Percentiles rank a stretch among this genome's conserved stretches.
phyloP scores from a whole-genome alignment of 2,888 invertebrate species.

The Ommatoiulus sabulosus region DNA sequence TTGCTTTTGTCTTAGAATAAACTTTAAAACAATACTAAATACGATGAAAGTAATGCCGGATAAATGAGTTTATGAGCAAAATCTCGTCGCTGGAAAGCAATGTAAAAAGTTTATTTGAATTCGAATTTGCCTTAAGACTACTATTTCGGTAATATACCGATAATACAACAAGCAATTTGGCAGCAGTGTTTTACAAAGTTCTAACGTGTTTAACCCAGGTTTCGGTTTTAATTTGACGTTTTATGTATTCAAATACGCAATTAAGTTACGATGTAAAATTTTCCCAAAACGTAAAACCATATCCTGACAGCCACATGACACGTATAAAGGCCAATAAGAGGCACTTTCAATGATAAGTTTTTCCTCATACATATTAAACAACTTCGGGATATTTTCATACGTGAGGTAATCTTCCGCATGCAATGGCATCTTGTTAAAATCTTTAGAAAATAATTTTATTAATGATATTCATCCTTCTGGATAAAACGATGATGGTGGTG shows the following conservation, averaged over 20 bases:
- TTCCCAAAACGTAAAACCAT: neutral
- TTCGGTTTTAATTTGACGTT: neutral
- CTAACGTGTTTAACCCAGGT: neutral
- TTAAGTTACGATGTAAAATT: neutral
- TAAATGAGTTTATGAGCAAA: neutral
- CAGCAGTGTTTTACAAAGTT: neutral
- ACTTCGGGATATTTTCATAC: neutral
- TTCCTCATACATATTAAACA: constrained; percentile 7
- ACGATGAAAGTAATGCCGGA: neutral
- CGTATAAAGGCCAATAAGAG: neutral
- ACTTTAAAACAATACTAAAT: constrained; percentile 1
- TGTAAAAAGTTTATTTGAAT: neutral
- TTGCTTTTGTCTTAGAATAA: neutral
- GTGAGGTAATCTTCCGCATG: neutral
- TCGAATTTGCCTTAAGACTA: neutral
- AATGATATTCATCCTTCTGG: neutral
- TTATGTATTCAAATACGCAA: neutral
- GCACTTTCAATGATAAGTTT: neutral
- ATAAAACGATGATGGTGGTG: neutral
- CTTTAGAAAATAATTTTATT: neutral
- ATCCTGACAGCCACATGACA: neutral
- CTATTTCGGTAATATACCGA: neutral
- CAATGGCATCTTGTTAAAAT: neutral
- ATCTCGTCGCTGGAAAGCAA: neutral
- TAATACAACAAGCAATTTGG: neutral